A percentile compares a stretch with the other conserved stretches of the same genome.
phyloP scores from a whole-genome alignment of 2,797 vertebrate genomes.

The Schizopygopsis pylzovi region DNA sequence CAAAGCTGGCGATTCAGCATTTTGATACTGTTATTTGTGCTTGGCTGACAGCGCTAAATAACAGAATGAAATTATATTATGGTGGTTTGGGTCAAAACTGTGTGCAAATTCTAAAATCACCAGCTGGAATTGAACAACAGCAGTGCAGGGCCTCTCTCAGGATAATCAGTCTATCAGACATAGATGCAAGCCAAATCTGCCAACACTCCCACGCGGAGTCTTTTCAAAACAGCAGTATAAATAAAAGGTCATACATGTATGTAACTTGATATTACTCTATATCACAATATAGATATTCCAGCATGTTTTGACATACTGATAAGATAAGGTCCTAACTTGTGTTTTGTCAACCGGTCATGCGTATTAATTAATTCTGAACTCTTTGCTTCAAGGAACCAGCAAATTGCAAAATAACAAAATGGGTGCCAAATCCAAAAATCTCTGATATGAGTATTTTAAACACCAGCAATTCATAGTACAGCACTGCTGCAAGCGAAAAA shows the following conservation, averaged over 20 bases:
- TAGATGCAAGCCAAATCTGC: slow-evolving; percentile 9
- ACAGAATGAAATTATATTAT: slow-evolving; percentile 18
- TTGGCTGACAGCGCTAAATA: slow-evolving; percentile 35
- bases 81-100: slow-evolving; percentile 35
- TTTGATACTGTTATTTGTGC: slow-evolving; percentile 20
- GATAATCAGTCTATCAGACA: slow-evolving; percentile 40
- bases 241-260: not conserved
- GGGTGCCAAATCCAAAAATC: not conserved
- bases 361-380: not conserved
- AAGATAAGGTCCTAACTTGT: not conserved
- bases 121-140: slow-evolving; percentile 49
- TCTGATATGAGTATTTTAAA: not conserved
- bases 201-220: slow-evolving; percentile 10
- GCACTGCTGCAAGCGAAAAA: not conserved
- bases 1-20: not conserved
- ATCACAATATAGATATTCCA: not conserved
- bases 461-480: not conserved
- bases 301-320: slow-evolving; percentile 14
- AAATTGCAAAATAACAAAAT: not conserved
- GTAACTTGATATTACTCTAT: not conserved
- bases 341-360: not conserved
- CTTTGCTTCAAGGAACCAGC: not conserved
- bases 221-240: slow-evolving; percentile 1
- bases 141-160: slow-evolving; percentile 23
- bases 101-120: slow-evolving; percentile 55